Base-by-base conservation (phyloP, 2,888 invertebrate species). In the Cryptocephalus moraei region DNA sequence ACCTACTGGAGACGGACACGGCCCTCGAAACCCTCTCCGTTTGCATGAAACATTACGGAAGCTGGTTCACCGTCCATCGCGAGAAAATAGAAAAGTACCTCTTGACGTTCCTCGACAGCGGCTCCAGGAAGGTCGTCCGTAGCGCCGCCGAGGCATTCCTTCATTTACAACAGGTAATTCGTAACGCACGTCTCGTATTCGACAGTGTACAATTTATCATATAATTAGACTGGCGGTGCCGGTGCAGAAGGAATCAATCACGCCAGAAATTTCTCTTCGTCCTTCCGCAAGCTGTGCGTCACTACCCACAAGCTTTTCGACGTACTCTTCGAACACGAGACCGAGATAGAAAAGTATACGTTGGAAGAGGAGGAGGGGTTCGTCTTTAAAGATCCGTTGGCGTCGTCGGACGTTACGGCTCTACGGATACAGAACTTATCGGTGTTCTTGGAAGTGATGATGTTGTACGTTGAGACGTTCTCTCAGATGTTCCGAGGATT, bases 191-290 rank as follows among this genome's bases (percentile, higher is more conserved):
- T 34, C n/a, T 34, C 9, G 9, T 34, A 9, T 34, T 34, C n/a
- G 9, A 34, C 34, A 9, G n/a, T n/a, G 9, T 9, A 34, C 9
- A n/a, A 34, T n/a, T n/a, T 34, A 34, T 9, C n/a, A 9, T 34
- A 34, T 32, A 8, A 49, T 48, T 39, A 57, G 57, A 46, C 53
- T 33, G 61, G 61, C 8, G 52, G 55, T 33, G 57, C 58, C 36
- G 61, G 59, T 38, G 31, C 40, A n/a, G 56, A 56, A 40, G 54
- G 57, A 22, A 41, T 51, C 8, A 58, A 60, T 48, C 56, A 61
- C 38, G 55, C 46, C 45, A 44, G 14, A 32, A 57, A 56, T 46
- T 61, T 58, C 49, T 53, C 56, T 9, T 34, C 44, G n/a, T 47
- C 47, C 32, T 56, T 60, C 12, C 48, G 47, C 12, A 60, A 60